Evolutionary conservation across 1,140 invertebrate species (phyloP).

Genomic region (Heliothis virescens): DNA sequence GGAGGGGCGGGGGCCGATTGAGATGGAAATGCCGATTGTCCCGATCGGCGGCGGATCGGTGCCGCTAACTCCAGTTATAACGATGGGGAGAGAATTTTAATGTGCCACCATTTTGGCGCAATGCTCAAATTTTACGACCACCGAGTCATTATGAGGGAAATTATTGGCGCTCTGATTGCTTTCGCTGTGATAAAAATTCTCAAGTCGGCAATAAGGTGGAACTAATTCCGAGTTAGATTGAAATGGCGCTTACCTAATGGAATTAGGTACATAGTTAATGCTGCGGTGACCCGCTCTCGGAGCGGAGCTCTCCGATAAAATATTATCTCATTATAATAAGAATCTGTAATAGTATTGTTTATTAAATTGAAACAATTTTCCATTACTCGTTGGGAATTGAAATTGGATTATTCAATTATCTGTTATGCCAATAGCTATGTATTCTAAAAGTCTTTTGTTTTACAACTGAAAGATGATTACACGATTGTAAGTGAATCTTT

Average conservation of each 20-base stretch:
- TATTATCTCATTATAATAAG: slow-evolving; percentile 50
- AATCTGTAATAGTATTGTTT: slow-evolving; percentile 48
- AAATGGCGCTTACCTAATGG: slow-evolving; percentile 72
- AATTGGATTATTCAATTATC: slow-evolving; percentile 55
- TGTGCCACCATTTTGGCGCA: slow-evolving; percentile 85
- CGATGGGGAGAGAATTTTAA: slow-evolving; percentile 86
- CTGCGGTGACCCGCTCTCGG: slow-evolving; percentile 38
- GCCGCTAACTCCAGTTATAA: slow-evolving; percentile 82
- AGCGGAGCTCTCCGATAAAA: slow-evolving; percentile 46
- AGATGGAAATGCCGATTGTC: slow-evolving; percentile 82
- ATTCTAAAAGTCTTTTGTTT: slow-evolving; percentile 42
- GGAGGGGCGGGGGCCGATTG: slow-evolving; percentile 62
- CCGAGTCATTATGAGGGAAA: slow-evolving; percentile 85
- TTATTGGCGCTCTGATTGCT: slow-evolving; percentile 86
- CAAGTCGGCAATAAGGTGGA: slow-evolving; percentile 85
- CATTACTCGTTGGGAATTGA: slow-evolving; percentile 52
- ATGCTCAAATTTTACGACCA: slow-evolving; percentile 85
- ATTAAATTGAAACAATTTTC: slow-evolving; percentile 54
- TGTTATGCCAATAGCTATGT: slow-evolving; percentile 41
- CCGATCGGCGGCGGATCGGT: slow-evolving; percentile 73
- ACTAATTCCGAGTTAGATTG: slow-evolving; percentile 81
- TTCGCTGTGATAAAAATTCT: slow-evolving; percentile 86
- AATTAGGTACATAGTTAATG: slow-evolving; percentile 60
- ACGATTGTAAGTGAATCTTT: slow-evolving; percentile 26
- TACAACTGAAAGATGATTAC: slow-evolving; percentile 38